phyloP scores from a whole-genome alignment of 2,113 vertebrate genomes.

The Syrmaticus mikado region DNA sequence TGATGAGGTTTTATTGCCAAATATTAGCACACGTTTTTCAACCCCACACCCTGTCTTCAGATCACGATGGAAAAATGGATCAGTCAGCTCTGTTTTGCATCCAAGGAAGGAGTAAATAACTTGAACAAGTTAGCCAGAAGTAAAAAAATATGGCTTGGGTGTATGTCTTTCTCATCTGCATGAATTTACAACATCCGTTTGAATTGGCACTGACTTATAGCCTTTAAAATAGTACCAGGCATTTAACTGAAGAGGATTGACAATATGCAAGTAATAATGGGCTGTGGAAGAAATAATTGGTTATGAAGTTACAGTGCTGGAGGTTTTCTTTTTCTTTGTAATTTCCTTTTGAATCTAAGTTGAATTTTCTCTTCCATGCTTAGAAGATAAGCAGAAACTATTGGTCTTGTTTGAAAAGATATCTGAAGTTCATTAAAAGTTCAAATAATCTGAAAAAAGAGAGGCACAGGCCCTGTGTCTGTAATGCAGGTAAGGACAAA shows the following conservation, averaged over 20 bases:
- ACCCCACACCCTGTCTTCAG: neutral
- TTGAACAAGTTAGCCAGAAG: conserved; percentile 2
- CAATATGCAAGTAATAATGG: neutral
- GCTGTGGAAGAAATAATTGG: neutral
- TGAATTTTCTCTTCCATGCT: conserved; percentile 21
- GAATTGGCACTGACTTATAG: neutral
- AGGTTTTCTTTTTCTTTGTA: neutral
- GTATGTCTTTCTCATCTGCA: conserved; percentile 4
- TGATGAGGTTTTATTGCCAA: conserved; percentile 26
- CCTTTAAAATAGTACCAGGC: conserved; percentile 6
- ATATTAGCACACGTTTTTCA: neutral
- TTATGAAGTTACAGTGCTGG: conserved; percentile 10
- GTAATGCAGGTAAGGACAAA: neutral
- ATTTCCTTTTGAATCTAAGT: conserved; percentile 17
- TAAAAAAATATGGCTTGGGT: neutral
- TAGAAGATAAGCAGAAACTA: conserved; percentile 26
- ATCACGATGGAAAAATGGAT: neutral
- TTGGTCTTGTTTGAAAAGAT: neutral
- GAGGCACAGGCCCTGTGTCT: neutral
- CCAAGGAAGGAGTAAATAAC: neutral
- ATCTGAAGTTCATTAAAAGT: conserved; percentile 11
- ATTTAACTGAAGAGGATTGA: conserved; percentile 23
- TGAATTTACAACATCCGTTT: conserved; percentile 38
- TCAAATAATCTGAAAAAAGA: neutral
- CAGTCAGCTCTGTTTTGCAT: neutral